Evolutionary conservation across 2,888 invertebrate genomes (phyloP).

Genomic region (Latrodectus hesperus): DNA sequence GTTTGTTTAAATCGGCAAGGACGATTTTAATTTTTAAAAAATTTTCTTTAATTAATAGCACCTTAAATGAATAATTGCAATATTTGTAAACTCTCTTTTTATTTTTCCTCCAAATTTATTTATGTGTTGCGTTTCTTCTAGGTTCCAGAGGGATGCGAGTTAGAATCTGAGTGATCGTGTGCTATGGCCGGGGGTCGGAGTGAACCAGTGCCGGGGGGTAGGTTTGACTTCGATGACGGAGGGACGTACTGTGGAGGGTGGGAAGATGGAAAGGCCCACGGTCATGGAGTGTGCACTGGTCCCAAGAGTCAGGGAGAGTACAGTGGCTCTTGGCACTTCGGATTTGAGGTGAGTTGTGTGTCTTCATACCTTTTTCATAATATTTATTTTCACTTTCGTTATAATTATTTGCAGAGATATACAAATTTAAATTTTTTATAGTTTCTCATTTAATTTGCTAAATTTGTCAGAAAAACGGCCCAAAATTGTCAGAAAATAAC

Average conservation of each 20-base stretch:
- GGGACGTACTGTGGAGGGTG: conserved; percentile 99
- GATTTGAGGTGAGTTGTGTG: conserved; percentile 88
- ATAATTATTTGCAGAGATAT: background rate
- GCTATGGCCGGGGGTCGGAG: conserved; percentile 41
- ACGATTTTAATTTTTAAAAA: background rate
- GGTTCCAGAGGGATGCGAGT: conserved; percentile 11
- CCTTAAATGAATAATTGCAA: background rate
- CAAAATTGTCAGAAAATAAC: too few species aligned
- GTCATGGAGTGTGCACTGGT: conserved; percentile 97
- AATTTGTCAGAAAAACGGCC: too few species aligned
- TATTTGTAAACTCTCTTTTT: background rate
- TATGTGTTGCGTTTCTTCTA: background rate
- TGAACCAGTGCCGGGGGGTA: conserved; percentile 78
- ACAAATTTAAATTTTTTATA: too few species aligned
- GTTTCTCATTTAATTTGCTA: too few species aligned
- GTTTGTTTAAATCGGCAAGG: background rate
- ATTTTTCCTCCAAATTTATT: background rate
- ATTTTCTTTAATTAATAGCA: background rate
- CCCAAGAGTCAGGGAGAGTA: conserved; percentile 98
- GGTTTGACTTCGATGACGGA: conserved; percentile 99
- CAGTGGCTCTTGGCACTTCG: conserved; percentile 99
- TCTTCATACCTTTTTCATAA: background rate
- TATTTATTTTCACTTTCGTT: background rate
- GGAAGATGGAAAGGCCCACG: conserved; percentile 99
- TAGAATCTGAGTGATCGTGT: background rate